Percentiles rank a stretch among this genome's conserved stretches.
phyloP scores from a whole-genome alignment of 2,888 invertebrate genomes.

The Plebejus melissa region DNA sequence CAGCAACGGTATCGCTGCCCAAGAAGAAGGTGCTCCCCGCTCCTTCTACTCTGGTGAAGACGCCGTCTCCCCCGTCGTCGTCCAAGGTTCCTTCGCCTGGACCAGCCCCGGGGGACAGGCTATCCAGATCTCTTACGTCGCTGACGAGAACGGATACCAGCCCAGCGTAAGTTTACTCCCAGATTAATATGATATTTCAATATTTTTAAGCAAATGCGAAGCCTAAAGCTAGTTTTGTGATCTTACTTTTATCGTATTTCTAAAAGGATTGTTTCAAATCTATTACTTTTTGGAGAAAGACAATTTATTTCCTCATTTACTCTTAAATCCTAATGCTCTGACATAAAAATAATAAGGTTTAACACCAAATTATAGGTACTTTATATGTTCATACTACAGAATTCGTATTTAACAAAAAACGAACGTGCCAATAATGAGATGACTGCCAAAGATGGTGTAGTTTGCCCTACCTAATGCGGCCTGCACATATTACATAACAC shows the following conservation, averaged over 20 bases:
- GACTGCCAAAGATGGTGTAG: neutral
- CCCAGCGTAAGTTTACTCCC: constrained; percentile 62
- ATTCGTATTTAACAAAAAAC: neutral
- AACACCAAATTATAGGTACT: no score
- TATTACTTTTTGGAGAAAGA: no score
- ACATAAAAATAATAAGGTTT: no score
- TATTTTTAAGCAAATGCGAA: neutral
- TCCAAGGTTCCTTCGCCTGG: constrained; percentile 72
- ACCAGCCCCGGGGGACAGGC: constrained; percentile 80
- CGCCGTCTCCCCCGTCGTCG: constrained; percentile 52
- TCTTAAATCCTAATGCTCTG: no score
- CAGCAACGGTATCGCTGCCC: constrained; percentile 80
- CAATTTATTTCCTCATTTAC: no score
- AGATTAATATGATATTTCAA: neutral
- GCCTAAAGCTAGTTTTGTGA: neutral
- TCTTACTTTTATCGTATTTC: neutral
- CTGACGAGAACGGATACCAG: constrained; percentile 84
- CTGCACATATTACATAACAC: no score
- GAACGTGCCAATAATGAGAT: neutral
- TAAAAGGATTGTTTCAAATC: no score
- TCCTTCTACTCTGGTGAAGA: constrained; percentile 51
- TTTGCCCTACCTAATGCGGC: no score
- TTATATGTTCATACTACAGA: no score
- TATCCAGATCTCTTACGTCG: constrained; percentile 76
- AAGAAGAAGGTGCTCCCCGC: constrained; percentile 77